Percentiles rank a stretch among this genome's conserved stretches.
Evolutionary conservation across 2,888 invertebrate genomes (phyloP).

Genomic region (Miltochrista miniata): DNA sequence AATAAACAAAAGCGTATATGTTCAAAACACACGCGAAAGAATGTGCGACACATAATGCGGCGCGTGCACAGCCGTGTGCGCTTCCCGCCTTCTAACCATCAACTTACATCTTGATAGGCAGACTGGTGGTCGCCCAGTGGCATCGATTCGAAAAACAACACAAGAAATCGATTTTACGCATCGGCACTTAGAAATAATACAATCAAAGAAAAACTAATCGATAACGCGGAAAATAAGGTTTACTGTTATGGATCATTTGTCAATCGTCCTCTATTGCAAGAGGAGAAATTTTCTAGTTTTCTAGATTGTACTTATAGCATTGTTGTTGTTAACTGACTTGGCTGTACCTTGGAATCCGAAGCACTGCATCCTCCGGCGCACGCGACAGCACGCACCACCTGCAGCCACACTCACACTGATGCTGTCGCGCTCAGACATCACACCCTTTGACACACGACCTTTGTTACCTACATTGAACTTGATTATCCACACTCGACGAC

Average conservation of each 20-base stretch:
- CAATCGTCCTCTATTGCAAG: background rate
- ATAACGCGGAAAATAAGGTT: conserved; percentile 1
- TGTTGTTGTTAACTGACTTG: conserved; percentile 43
- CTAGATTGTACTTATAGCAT: background rate
- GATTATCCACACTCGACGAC: conserved; percentile 25
- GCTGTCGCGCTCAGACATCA: conserved; percentile 74
- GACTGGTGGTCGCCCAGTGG: conserved; percentile 32
- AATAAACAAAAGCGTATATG: conserved; percentile 67
- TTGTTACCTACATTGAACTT: conserved; percentile 43
- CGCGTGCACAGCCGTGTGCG: conserved; percentile 53
- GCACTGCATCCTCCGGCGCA: conserved; percentile 78
- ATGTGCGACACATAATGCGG: conserved; percentile 58
- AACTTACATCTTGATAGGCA: conserved; percentile 22
- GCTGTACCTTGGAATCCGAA: conserved; percentile 72
- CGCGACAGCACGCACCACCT: conserved; percentile 70
- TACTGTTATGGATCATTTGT: background rate
- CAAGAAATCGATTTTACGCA: conserved; percentile 54
- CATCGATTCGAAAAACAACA: conserved; percentile 41
- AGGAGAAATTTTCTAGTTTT: background rate
- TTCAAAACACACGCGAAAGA: conserved; percentile 50
- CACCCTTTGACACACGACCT: conserved; percentile 65
- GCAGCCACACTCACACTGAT: conserved; percentile 63
- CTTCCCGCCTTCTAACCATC: conserved; percentile 42
- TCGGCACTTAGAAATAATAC: conserved; percentile 15
- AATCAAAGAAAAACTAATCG: conserved; percentile 22